Conservation (phyloP, 2,113 vertebrate species). For the Phalacrocorax carbo region DNA sequence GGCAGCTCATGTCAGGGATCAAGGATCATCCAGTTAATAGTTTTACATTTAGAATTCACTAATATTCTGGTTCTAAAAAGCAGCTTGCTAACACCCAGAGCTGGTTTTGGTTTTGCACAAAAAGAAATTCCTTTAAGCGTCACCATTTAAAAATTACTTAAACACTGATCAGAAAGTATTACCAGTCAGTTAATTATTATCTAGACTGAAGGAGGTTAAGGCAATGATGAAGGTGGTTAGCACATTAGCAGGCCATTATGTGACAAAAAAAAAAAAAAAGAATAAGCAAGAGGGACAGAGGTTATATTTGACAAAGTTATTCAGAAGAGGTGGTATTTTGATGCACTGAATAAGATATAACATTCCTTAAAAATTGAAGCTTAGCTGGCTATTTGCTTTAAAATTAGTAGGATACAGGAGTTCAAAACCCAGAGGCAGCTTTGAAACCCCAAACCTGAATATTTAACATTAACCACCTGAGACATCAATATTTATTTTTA, state of each 20-base stretch:
- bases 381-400: not conserved
- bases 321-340: not conserved
- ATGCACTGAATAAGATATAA: not conserved
- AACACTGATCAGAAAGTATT: constrained; percentile 28
- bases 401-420: not conserved
- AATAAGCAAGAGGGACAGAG: not conserved
- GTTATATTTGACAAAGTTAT: not conserved
- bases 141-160: constrained; percentile 22
- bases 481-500: not conserved
- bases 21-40: constrained; percentile 72
- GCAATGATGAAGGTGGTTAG: not conserved
- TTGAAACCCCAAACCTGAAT: not conserved
- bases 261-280: not conserved
- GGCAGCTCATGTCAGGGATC: constrained; percentile 69
- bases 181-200: constrained; percentile 23
- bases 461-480: not conserved
- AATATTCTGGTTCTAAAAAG: constrained; percentile 33
- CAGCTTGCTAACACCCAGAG: constrained; percentile 37
- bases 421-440: not conserved
- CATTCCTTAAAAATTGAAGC: not conserved
- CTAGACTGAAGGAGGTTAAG: not conserved
- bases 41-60: constrained; percentile 54
- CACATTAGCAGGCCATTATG: not conserved
- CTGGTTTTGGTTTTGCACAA: not conserved
- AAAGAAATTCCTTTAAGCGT: not conserved